Percentiles rank a stretch among this genome's conserved stretches.
phyloP scores from a whole-genome alignment of 2,888 invertebrate genomes.

The Fissipunctia ypsillon region DNA sequence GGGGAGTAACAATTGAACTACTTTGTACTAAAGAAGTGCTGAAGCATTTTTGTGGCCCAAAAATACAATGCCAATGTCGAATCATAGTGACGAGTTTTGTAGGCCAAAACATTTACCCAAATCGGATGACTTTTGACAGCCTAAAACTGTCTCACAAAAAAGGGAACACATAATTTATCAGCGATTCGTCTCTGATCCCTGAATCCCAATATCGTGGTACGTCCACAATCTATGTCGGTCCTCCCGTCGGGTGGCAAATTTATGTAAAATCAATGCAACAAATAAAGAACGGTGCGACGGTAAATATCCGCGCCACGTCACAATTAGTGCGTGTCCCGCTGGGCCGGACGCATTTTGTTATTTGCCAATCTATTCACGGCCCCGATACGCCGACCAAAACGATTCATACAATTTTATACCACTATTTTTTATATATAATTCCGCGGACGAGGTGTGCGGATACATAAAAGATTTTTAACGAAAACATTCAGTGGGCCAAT shows the following conservation, averaged over 20 bases:
- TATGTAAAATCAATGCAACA: conserved; percentile 71
- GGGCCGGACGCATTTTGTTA: conserved; percentile 70
- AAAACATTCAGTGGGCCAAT: conserved; percentile 35
- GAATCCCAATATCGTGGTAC: conserved; percentile 67
- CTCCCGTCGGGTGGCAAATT: conserved; percentile 68
- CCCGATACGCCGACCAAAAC: conserved; percentile 53
- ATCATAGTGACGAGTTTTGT: background rate
- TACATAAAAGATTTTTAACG: conserved; percentile 13
- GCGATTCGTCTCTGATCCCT: conserved; percentile 69
- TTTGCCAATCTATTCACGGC: conserved; percentile 68
- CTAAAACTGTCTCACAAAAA: conserved; percentile 58
- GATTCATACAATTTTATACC: conserved; percentile 46
- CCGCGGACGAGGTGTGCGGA: conserved; percentile 1
- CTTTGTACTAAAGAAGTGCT: background rate
- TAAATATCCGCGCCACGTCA: conserved; percentile 76
- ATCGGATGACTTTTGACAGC: conserved; percentile 36
- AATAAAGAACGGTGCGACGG: conserved; percentile 74
- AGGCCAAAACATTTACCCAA: conserved; percentile 21
- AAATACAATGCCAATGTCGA: background rate
- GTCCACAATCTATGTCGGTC: conserved; percentile 64
- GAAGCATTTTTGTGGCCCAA: background rate
- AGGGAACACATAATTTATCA: conserved; percentile 68
- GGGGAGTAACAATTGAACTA: conserved; percentile 11
- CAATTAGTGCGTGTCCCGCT: conserved; percentile 77
- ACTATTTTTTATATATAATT: conserved; percentile 31